Base-by-base conservation (phyloP, 2,113 vertebrate species). In the Thryonomys swinderianus region DNA sequence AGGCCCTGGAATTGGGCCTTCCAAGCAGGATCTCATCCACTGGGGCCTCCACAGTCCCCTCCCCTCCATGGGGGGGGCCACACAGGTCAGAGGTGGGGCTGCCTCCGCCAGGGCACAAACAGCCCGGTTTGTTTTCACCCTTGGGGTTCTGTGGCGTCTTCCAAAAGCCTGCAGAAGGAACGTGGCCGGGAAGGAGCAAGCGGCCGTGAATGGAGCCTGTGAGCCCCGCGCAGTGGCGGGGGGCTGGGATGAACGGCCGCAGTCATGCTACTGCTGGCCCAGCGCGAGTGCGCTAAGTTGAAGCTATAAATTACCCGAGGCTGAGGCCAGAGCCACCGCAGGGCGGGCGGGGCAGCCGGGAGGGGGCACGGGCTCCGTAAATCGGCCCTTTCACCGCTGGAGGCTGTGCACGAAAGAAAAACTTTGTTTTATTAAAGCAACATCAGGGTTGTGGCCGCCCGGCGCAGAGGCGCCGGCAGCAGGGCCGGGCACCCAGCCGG, bases 351-450 rank as follows among this genome's bases (percentile, higher is more conserved):
- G 97, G 97, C 59, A 21, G 51, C 93, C 42, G 1, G 78, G 80
- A 84, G 83, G 88, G 93, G 96, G 90, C 67, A 21, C 30, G 3
- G 79, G 85, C 92, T 95, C 91, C 30, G 86, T 97, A 96, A 97
- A 97, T 97, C 96, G 96, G 97, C 90, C 85, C 96, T 97, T 97
- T 97, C 97, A 97, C 96, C 95, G 25, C 97, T 89, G 97, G 95
- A 97, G 96, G 96, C 96, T 78, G 48, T 9, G 88, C 81, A 67
- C 95, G 94, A 96, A 97, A 97, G 96, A 91, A 96, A 96, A 97
- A 97, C 97, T 96, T 97, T 97, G 96, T 97, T 97, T 97, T 96
- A 97, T 97, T 95, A 96, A 96, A 96, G 96, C 96, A 96, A 96
- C 96, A 96, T 91, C 92, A 91, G 96, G 96, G 96, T 9, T 94